phyloP scores from a whole-genome alignment of 1,140 invertebrate species.

The Penaeus japonicus region DNA sequence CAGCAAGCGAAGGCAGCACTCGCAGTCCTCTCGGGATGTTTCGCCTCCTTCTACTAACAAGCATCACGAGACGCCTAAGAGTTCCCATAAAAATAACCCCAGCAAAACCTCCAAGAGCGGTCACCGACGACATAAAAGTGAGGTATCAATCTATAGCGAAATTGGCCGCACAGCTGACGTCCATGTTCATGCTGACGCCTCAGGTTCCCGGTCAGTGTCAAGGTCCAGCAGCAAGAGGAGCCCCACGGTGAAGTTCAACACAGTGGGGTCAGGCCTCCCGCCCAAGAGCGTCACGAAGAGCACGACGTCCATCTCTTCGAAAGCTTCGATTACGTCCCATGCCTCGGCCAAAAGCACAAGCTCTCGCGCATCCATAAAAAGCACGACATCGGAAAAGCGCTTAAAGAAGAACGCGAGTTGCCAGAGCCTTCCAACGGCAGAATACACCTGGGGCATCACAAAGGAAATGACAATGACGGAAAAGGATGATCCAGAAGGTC shows the following conservation, averaged over 20 bases:
- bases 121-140: constrained; percentile 44
- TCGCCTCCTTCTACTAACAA: not conserved
- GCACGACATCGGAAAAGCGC: constrained; percentile 47
- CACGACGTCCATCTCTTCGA: constrained; percentile 31
- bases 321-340: too few species aligned
- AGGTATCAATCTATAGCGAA: constrained; percentile 41
- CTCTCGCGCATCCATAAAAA: constrained; percentile 51
- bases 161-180: constrained; percentile 24
- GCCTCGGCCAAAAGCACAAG: constrained; percentile 38
- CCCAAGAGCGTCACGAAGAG: constrained; percentile 54
- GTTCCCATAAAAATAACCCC: constrained; percentile 13
- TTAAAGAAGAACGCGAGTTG: constrained; percentile 57
- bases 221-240: constrained; percentile 18
- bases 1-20: constrained; percentile 22
- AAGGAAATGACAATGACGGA: constrained; percentile 53
- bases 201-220: not conserved
- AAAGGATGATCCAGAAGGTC: constrained; percentile 37
- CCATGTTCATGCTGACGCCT: constrained; percentile 24
- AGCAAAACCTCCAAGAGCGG: constrained; percentile 30
- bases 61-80: constrained; percentile 17
- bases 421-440: constrained; percentile 56
- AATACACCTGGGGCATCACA: constrained; percentile 55
- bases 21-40: not conserved
- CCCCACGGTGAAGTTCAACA: constrained; percentile 53
- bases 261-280: constrained; percentile 22